Evolutionary conservation across 2,888 invertebrate genomes (phyloP).

Genomic region (Hemicrepidius hirtus): DNA sequence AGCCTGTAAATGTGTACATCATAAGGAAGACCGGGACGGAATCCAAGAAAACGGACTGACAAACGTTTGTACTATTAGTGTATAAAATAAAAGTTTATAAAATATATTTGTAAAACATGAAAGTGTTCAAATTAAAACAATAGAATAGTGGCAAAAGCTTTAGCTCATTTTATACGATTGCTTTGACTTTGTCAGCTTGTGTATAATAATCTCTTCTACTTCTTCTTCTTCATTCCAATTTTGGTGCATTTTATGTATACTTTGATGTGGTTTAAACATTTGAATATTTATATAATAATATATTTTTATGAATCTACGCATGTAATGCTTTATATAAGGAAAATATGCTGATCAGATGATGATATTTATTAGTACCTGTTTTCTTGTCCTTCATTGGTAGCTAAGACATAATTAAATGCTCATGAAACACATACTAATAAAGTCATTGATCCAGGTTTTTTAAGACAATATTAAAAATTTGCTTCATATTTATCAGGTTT

Average conservation of each 20-base stretch:
- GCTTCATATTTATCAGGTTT: conserved; percentile 1
- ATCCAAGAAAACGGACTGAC: neutral
- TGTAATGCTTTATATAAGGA: conserved; percentile 29
- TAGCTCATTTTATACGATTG: conserved; percentile 8
- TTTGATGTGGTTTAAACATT: conserved; percentile 18
- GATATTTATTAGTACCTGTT: neutral
- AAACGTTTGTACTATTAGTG: conserved; percentile 1
- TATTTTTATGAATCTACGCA: conserved; percentile 25
- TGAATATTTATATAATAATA: conserved; percentile 19
- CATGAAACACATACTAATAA: no score
- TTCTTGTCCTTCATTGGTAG: no score
- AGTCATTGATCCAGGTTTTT: no score
- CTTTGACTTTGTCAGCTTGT: conserved; percentile 2
- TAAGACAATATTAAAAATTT: conserved; percentile 26
- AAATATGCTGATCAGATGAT: neutral
- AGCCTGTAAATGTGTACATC: conserved; percentile 21
- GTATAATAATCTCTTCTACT: conserved; percentile 10
- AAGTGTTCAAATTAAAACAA: conserved; percentile 25
- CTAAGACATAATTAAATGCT: no score
- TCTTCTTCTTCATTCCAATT: conserved; percentile 29
- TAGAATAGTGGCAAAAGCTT: conserved; percentile 14
- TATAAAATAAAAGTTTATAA: conserved; percentile 9
- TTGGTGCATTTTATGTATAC: conserved; percentile 30
- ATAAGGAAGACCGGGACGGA: neutral
- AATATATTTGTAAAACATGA: conserved; percentile 15